phyloP scores from a whole-genome alignment of 2,888 invertebrate genomes.

The Cybosia mesomella region DNA sequence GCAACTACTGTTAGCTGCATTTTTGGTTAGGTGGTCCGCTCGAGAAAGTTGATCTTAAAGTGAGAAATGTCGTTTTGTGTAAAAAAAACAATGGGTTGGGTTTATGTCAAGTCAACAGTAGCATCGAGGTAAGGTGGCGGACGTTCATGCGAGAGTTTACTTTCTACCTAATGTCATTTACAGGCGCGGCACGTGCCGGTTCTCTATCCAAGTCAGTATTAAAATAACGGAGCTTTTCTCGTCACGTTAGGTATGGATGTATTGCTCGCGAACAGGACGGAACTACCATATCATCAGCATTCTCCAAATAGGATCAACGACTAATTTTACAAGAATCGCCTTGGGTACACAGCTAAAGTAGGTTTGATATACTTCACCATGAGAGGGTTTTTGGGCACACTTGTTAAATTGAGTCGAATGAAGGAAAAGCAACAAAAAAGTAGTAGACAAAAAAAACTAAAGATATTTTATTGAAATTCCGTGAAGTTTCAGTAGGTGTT shows the following conservation, averaged over 20 bases:
- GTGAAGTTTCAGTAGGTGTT: no score
- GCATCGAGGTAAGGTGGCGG: conserved; percentile 40
- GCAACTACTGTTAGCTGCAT: conserved; percentile 28
- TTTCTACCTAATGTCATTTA: conserved; percentile 76
- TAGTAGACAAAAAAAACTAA: no score
- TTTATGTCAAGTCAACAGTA: conserved; percentile 51
- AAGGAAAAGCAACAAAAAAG: no score
- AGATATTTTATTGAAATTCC: no score
- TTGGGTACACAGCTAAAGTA: neutral
- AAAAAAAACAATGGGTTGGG: conserved; percentile 60
- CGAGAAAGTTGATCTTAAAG: conserved; percentile 44
- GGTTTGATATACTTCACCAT: neutral
- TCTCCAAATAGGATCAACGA: conserved; percentile 3
- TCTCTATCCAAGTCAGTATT: conserved; percentile 59
- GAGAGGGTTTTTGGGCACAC: no score
- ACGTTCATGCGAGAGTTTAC: conserved; percentile 71
- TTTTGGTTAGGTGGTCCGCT: conserved; percentile 29
- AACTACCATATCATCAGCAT: conserved; percentile 41
- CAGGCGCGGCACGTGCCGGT: conserved; percentile 75
- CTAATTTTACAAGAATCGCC: neutral
- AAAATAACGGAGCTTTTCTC: conserved; percentile 72
- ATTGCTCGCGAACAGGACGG: conserved; percentile 43
- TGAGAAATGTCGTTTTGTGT: conserved; percentile 51
- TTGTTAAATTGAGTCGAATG: no score
- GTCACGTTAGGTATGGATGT: conserved; percentile 48